Evolutionary conservation across 37 sponge, comb jelly and placozoan species (phyloP), one percentile per base, ranked within the genome.

Genomic region (Diacarnus erythraeanus): DNA sequence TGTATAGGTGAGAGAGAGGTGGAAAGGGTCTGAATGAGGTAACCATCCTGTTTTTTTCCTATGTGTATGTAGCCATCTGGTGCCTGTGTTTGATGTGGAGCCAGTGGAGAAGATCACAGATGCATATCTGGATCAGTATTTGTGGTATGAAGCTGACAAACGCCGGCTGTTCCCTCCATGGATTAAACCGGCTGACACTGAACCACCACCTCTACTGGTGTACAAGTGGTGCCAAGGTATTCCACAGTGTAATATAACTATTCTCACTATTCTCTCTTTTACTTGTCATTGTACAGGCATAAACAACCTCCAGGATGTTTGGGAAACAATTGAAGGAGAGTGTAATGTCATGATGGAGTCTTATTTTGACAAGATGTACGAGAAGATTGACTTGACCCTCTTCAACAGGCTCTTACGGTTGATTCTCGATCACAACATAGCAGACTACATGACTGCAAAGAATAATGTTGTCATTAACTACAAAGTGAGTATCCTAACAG

Each of bases 221-320:
- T 98, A 98, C 93, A 98, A 98, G 92, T 98, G 99, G 99, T 98
- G 99, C 54, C 96, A 98, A 78, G 97, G 97, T 93, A 42, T n/a
- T n/a, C n/a, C n/a, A n/a, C n/a, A n/a, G n/a, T n/a, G n/a, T n/a
- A n/a, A n/a, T n/a, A n/a, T n/a, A n/a, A n/a, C n/a, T n/a, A n/a
- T n/a, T n/a, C n/a, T n/a, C n/a, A n/a, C n/a, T n/a, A n/a, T 26
- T 57, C 59, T 38, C 76, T 35, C 76, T 3, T 37, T 43, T 42
- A 10, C 65, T 37, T 22, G 30, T 65, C 44, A 56, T 25, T n/a
- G 36, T 72, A 17, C 68, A 90, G 92, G 94, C 40, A 93, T 98
- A 85, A 96, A 96, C 86, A 96, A 96, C 69, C 86, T 96, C 10
- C 94, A 95, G 81, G 97, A 96, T 47, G 96, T 98, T 64, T 98